Conservation (phyloP, 2,113 vertebrate species). For the Pyrgilauda ruficollis region DNA sequence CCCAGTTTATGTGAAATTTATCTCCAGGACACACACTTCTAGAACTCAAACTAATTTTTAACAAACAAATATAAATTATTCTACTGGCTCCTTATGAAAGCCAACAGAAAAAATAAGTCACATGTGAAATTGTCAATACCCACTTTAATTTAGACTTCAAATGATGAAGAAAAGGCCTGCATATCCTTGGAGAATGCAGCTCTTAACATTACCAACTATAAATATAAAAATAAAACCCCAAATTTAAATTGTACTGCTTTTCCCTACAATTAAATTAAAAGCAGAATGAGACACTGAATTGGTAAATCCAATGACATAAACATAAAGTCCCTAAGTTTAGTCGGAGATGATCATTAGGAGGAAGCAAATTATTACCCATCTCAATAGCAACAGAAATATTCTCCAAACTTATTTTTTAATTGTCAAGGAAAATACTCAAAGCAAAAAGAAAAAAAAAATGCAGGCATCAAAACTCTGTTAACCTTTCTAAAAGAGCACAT, state of each 20-base stretch:
- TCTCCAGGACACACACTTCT: neutral
- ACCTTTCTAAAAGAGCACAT: neutral
- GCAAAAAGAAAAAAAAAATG: neutral
- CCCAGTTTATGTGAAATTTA: neutral
- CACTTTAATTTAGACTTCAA: neutral
- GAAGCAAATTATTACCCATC: conserved; percentile 8
- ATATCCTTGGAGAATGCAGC: neutral
- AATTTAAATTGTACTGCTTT: neutral
- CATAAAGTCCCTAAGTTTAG: neutral
- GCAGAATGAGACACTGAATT: neutral
- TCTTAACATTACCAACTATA: neutral
- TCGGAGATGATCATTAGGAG: neutral
- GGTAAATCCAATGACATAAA: neutral
- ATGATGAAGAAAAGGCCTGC: neutral
- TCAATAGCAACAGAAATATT: neutral
- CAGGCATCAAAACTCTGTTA: neutral
- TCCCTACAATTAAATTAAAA: neutral
- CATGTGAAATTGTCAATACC: neutral
- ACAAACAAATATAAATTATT: neutral
- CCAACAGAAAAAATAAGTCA: neutral
- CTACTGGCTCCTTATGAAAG: neutral
- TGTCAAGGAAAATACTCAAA: neutral
- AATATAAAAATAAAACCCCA: neutral
- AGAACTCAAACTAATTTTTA: neutral
- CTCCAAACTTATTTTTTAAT: neutral